Evolutionary conservation across 2,888 invertebrate species (phyloP).

Genomic region (Ormyrus thymus): DNA sequence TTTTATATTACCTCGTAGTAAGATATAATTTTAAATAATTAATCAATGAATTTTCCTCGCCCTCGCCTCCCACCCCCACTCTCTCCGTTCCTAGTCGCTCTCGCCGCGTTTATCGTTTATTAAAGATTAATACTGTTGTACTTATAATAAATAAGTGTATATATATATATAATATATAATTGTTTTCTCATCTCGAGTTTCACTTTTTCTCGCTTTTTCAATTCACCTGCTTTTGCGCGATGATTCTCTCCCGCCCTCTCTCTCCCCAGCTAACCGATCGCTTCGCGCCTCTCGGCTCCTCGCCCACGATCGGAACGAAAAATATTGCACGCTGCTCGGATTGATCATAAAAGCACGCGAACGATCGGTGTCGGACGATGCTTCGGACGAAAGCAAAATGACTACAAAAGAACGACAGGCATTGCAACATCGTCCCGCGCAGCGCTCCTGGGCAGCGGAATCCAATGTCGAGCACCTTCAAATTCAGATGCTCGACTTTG

Average conservation of each 20-base stretch:
- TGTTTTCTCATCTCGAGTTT: conserved; percentile 43
- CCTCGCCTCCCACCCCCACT: conserved; percentile 27
- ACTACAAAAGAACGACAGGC: conserved; percentile 19
- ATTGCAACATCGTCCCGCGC: conserved; percentile 46
- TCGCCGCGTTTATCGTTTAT: conserved; percentile 57
- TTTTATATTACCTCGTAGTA: conserved; percentile 54
- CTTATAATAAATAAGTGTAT: conserved; percentile 67
- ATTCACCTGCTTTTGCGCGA: conserved; percentile 44
- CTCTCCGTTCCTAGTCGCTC: background rate
- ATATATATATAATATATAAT: conserved; percentile 58
- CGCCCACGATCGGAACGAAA: conserved; percentile 7
- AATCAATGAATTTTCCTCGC: conserved; percentile 61
- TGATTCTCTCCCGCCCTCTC: conserved; percentile 35
- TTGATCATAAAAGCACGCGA: conserved; percentile 10
- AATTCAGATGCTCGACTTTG: background rate
- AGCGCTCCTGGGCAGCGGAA: background rate
- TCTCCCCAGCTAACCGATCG: background rate
- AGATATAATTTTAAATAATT: conserved; percentile 62
- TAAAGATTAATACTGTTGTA: conserved; percentile 70
- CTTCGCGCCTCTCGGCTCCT: background rate
- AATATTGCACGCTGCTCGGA: conserved; percentile 46
- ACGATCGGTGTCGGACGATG: conserved; percentile 11
- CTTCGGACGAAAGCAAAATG: background rate
- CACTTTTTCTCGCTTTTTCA: conserved; percentile 40
- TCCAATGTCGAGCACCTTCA: too few relatives aligned